Evolutionary conservation across 2,113 vertebrate species (phyloP), one percentile per base, ranked within the genome.

Genomic region (Phyllopteryx taeniolatus): DNA sequence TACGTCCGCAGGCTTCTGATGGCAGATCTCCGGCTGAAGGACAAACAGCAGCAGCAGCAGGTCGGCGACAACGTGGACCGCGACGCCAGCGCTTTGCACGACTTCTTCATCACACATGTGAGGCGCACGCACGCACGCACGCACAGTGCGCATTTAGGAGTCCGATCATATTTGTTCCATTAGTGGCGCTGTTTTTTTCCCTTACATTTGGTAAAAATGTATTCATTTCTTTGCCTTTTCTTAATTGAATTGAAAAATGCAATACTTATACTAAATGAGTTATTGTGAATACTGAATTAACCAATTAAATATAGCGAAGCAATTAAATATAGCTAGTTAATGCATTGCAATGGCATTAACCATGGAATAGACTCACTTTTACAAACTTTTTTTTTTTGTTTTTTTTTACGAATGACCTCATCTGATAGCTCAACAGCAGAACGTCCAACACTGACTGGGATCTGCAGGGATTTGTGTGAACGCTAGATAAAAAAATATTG

Each of bases 1-100:
- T 96, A 97, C 42, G 91, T 96, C 0, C 68, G 2, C 46, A 91
- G 91, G 83, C 91, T 98, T 73, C 85, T 97, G 84, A 95, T 89
- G 82, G 92, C 81, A 60, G 83, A 91, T 3, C 66, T 95, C 61
- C 92, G 88, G 31, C 79, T 97, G 75, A 95, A 86, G 88, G 73
- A 89, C 0, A 64, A 69, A 0, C 56, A 74, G 0, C 88, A 84
- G 73, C 94, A 96, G 87, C 84, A 88, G 70, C 79, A 80, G 13
- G 88, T 95, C 57, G 91, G 90, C 0, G 0, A 1, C 0, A 74
- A 70, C 1, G 33, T 98, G 39, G 82, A 22, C 4, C 76, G 72
- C 12, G 85, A 95, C 0, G 93, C 89, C 0, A 70, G 91, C 0
- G 66, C 27, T 69, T 78, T 99, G 61, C 86, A 90, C 68, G 0